phyloP scores from a whole-genome alignment of 2,888 invertebrate species.

The Anaspis maculata region DNA sequence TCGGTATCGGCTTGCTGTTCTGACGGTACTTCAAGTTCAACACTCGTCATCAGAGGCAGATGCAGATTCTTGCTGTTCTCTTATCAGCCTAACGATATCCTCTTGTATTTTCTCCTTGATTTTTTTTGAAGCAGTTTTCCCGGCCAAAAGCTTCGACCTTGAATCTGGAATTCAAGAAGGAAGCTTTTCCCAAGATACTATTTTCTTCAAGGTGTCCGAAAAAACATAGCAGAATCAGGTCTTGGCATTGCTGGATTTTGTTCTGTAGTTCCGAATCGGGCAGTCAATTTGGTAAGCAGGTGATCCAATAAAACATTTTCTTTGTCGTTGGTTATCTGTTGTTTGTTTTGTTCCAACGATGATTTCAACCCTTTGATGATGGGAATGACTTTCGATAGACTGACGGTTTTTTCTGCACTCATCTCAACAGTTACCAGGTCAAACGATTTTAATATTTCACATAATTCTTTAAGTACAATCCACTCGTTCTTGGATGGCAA shows the following conservation, averaged over 20 bases:
- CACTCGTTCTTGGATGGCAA: conserved; percentile 16
- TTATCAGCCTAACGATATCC: no score
- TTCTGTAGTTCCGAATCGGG: no score
- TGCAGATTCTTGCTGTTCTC: no score
- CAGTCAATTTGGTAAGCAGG: no score
- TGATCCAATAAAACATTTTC: no score
- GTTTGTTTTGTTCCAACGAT: conserved; percentile 7
- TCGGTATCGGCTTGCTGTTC: neutral
- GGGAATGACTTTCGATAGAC: conserved; percentile 17
- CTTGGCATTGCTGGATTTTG: no score
- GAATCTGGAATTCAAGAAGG: conserved; percentile 14
- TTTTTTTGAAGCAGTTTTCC: conserved; percentile 8
- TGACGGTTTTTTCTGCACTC: conserved; percentile 18
- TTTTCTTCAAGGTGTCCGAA: conserved; percentile 7
- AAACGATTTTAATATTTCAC: conserved; percentile 15
- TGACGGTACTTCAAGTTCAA: no score
- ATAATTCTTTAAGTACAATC: conserved; percentile 11
- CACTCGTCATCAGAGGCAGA: no score
- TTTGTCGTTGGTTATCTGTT: no score
- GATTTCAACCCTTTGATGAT: conserved; percentile 6
- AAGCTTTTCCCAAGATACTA: conserved; percentile 9
- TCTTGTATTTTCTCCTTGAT: conserved; percentile 6
- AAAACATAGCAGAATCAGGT: no score
- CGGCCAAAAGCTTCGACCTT: conserved; percentile 8
- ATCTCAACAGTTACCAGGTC: conserved; percentile 17